Base-by-base conservation (phyloP, 53 echinoderm and acorn worm species). In the Pentamera pediparva region DNA sequence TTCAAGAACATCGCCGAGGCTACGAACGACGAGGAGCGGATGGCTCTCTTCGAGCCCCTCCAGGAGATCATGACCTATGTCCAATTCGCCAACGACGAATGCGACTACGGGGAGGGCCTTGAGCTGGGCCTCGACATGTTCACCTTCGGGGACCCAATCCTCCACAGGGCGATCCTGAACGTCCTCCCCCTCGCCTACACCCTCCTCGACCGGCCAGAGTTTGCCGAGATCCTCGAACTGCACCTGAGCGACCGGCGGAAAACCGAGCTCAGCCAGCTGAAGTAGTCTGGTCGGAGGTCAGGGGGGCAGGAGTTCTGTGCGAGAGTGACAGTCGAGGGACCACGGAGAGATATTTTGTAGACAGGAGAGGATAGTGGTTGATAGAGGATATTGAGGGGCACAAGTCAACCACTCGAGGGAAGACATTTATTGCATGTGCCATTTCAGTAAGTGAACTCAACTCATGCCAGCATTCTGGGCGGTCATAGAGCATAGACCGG, bases 61-160 rank as follows among this genome's bases (percentile, higher is more conserved):
- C 90, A 94, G 73, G 90, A 90, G 70, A 89, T 94, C 50, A 84
- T 90, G 51, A 90, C 82, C 21, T 60, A 86, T 22, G 67, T 94
- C 12, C 94, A 94, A 82, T 94, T 94, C 78, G 93, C 94, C 56
- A 94, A 94, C 48, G 94, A 94, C 57, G 94, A 94, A 59, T 94
- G 94, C 55, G 94, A 94, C 75, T 94, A 94, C 60, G 94, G 94
- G 1, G 78, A 94, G 39, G 94, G 94, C 4, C 87, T 82, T 35
- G 94, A 94, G 74, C 83, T 94, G 0, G 94, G 94, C 35, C 48
- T 94, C 17, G 94, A 94, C 35, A 82, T 94, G 48, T 94, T 94
- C 56, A 77, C 70, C 33, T 82, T 69, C 12, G 94, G 94, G 15
- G 70, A 79, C 10, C 36, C 59, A 2, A 67, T 54, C 39, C 81